A percentile compares a stretch with the other conserved stretches of the same genome.
phyloP scores from a whole-genome alignment of 1,140 invertebrate species.

The Drosophila jambulina region DNA sequence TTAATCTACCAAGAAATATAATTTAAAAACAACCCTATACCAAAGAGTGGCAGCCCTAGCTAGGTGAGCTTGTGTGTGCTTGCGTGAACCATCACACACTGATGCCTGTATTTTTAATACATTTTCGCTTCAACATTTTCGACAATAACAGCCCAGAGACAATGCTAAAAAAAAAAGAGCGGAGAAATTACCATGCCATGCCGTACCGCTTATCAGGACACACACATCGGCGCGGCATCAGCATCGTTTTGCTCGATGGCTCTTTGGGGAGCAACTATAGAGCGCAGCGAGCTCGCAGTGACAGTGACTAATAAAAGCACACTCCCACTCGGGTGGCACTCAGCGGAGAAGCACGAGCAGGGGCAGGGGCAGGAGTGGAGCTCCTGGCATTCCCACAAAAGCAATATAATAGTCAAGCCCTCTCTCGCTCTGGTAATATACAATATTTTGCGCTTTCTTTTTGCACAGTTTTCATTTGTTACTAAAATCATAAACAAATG shows the following conservation, averaged over 20 bases:
- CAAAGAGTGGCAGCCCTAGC: conserved; percentile 13
- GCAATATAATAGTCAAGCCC: conserved; percentile 80
- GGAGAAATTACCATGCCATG: conserved; percentile 50
- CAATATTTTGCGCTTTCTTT: conserved; percentile 73
- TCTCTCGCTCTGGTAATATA: conserved; percentile 55
- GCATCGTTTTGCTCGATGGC: conserved; percentile 74
- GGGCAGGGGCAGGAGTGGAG: background rate
- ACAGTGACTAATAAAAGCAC: conserved; percentile 78
- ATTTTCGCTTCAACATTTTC: conserved; percentile 58
- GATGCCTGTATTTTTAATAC: conserved; percentile 67
- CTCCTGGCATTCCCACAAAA: conserved; percentile 48
- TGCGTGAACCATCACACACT: background rate
- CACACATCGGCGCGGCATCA: conserved; percentile 56
- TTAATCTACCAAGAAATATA: no score
- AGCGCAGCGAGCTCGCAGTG: conserved; percentile 42
- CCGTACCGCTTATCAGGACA: conserved; percentile 64
- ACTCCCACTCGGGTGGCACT: conserved; percentile 25
- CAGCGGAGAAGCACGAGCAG: background rate
- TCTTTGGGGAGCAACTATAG: conserved; percentile 77
- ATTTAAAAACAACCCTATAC: background rate
- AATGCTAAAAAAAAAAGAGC: conserved; percentile 7
- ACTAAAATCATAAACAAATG: conserved; percentile 68
- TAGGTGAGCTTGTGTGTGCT: conserved; percentile 26
- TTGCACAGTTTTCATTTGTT: conserved; percentile 81
- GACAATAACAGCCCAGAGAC: conserved; percentile 45